These are phyloP conservation scores for Xiphophorus birchmanni DNA, from an alignment of 2,797 vertebrate species.

Conservation along the genomic window DNA sequence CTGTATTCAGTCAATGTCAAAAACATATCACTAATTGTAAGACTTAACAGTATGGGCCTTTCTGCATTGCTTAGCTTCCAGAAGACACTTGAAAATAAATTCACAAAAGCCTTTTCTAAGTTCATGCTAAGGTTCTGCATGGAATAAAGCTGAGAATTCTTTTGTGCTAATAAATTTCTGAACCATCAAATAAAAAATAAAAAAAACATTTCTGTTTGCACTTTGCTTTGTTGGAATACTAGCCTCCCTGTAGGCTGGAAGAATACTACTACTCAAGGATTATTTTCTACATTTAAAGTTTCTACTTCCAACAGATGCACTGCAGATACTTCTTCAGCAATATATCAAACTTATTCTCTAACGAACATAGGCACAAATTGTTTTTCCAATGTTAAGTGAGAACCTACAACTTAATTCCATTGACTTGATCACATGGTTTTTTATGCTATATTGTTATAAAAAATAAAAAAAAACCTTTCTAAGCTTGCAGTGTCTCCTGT, in stretches of 20 bases:
- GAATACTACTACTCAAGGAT: not conserved
- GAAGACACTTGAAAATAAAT: not conserved
- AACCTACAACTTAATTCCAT: not conserved
- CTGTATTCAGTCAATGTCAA: constrained; percentile 5
- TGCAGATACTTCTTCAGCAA: not conserved
- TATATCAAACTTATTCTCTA: not conserved
- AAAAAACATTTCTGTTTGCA: not conserved
- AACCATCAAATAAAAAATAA: not conserved
- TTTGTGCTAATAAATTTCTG: not conserved
- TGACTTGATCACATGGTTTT: not conserved
- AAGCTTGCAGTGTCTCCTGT: not conserved
- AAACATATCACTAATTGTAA: constrained; percentile 12
- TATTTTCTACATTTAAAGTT: not conserved
- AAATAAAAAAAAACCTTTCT: not conserved
- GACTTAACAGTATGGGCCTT: not conserved
- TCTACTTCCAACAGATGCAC: too few species aligned
- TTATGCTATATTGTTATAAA: not conserved
- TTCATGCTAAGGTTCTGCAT: not conserved
- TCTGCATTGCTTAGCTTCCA: not conserved
- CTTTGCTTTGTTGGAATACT: not conserved
- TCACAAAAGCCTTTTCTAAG: not conserved
- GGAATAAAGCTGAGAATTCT: not conserved
- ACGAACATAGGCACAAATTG: not conserved
- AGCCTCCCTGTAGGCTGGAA: not conserved
- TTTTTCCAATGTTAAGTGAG: not conserved